These are phyloP conservation scores for Ectemnius lituratus DNA, from an alignment of 2,888 invertebrate species.

Conservation along the genomic window DNA sequence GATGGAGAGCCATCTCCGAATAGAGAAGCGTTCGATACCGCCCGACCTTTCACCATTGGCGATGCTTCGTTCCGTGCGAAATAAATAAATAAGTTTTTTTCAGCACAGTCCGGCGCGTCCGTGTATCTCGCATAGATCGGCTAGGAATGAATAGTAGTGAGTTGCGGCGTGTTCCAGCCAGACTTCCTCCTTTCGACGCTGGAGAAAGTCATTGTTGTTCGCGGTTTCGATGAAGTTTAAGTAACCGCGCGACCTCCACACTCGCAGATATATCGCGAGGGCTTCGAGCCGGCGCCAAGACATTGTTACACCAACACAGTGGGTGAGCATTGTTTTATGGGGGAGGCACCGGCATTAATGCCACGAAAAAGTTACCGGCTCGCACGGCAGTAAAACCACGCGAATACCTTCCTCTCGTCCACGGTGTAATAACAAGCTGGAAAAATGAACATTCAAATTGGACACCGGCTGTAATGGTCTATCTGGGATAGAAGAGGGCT, in stretches of 20 bases:
- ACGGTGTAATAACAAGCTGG: conserved; percentile 28
- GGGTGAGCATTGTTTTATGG: conserved; percentile 59
- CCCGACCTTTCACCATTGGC: conserved; percentile 47
- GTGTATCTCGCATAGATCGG: conserved; percentile 29
- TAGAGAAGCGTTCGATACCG: conserved; percentile 3
- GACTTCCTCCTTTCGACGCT: conserved; percentile 62
- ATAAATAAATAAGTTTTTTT: conserved; percentile 55
- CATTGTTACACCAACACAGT: conserved; percentile 52
- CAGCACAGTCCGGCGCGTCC: conserved; percentile 17
- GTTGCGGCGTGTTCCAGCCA: conserved; percentile 15
- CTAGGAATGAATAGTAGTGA: conserved; percentile 54
- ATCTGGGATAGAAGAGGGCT: background rate
- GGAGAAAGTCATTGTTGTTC: conserved; percentile 63
- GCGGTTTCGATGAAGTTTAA: conserved; percentile 56
- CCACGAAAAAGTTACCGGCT: conserved; percentile 31
- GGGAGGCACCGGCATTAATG: conserved; percentile 16
- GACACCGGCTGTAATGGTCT: background rate
- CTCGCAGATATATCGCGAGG: conserved; percentile 39
- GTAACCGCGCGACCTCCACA: conserved; percentile 41
- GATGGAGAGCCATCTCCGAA: conserved; percentile 40
- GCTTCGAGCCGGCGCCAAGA: conserved; percentile 52
- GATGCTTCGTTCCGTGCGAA: conserved; percentile 45
- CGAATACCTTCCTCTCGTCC: conserved; percentile 16
- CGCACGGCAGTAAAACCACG: conserved; percentile 25
- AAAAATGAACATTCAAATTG: conserved; percentile 4